phyloP scores from a whole-genome alignment of 2,797 vertebrate species.

The Syndactyla subalaris region DNA sequence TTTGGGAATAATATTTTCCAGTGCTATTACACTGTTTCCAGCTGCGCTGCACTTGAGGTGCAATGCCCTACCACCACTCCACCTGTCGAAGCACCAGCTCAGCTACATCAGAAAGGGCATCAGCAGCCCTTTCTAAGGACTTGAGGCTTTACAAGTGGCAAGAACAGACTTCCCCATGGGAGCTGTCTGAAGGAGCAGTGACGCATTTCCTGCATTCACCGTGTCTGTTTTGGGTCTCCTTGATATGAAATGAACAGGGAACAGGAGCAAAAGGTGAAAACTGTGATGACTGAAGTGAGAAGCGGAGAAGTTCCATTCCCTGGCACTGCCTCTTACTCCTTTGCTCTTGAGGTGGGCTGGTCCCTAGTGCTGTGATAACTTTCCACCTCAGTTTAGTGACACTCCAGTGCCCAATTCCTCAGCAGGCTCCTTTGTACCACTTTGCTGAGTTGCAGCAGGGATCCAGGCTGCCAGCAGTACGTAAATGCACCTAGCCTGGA shows the following conservation, averaged over 20 bases:
- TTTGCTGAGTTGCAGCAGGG: background rate
- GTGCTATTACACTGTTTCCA: background rate
- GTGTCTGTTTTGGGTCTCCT: background rate
- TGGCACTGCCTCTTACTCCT: background rate
- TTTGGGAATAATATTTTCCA: background rate
- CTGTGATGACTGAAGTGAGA: background rate
- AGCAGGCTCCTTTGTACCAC: background rate
- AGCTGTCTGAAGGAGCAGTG: background rate
- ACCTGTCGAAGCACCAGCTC: background rate
- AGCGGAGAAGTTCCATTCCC: background rate
- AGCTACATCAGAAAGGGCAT: background rate
- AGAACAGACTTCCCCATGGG: background rate
- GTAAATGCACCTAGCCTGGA: background rate
- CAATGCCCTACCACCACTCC: background rate
- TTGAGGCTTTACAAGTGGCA: background rate
- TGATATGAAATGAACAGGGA: background rate
- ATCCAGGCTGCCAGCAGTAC: background rate
- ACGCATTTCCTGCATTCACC: background rate
- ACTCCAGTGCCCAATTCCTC: background rate
- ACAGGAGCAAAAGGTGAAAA: background rate
- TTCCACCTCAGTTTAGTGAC: background rate
- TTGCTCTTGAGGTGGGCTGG: background rate
- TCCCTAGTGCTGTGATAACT: rapidly evolving
- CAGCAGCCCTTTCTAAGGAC: background rate
- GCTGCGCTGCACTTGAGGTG: rapidly evolving